Evolutionary conservation across 2,797 vertebrate species (phyloP), one percentile per base, ranked within the genome.

Genomic region (Ptychobarbus kaznakovi): DNA sequence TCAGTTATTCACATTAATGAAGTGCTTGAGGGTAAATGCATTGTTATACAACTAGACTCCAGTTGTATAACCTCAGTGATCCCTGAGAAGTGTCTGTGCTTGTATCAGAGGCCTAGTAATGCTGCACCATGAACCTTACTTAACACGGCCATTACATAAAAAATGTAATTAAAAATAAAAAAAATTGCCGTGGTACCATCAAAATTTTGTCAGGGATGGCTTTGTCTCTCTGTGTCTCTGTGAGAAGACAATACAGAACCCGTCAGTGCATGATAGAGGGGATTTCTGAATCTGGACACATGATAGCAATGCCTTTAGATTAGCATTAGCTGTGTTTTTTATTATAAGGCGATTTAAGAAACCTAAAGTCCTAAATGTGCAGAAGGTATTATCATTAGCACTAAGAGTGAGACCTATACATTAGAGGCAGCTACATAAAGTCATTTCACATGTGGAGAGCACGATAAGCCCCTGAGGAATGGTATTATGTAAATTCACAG

Each of bases 241-340:
- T 66, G 38, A 38, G 8, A n/a, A 78, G 51, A 77, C 28, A 81
- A 53, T 11, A 22, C 15, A 70, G 42, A 32, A 49, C 15, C 6
- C 18, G 15, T 72, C 35, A 53, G 77, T 65, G 35, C 68, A 81
- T 46, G 76, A 87, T n/a, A 74, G n/a, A 42, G 66, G 61, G 20
- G 46, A 53, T 81, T 80, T 85, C 22, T 80, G 68, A 84, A 18
- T 16, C 40, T 46, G 72, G 72, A 22, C 86, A 87, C 83, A 84
- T 85, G 82, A 85, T 63, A 84, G 69, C 40, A 83, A 66, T 51
- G 63, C 80, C 7, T 38, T 77, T 75, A 79, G 74, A 86, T 85
- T 82, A 82, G 74, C 80, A 78, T 86, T 82, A 61, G 75, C 58
- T 73, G 56, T 2, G 58, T 73, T 84, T 84, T 84, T 44, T 28